phyloP scores from a whole-genome alignment of 2,888 invertebrate species.

The Lacanobia oleracea region DNA sequence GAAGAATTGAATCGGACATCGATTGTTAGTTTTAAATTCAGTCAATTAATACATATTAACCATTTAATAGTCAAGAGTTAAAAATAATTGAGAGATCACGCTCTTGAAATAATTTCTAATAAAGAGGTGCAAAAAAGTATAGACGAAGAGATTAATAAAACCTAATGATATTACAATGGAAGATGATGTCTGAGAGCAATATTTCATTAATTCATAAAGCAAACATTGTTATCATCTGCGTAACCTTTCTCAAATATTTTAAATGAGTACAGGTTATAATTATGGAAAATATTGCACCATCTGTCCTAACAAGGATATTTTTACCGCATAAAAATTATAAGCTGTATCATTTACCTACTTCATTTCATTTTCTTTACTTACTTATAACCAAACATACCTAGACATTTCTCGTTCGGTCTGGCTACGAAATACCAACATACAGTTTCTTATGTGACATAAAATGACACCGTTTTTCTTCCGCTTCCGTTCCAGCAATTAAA shows the following conservation, averaged over 20 bases:
- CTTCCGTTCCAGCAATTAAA: constrained; percentile 66
- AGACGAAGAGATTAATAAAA: background rate
- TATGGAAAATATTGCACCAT: background rate
- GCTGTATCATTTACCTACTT: no score
- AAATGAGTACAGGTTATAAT: background rate
- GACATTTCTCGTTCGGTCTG: constrained; percentile 25
- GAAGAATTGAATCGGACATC: background rate
- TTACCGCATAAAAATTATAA: constrained; percentile 1
- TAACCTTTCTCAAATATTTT: background rate
- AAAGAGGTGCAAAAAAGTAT: background rate
- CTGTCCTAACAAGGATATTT: background rate
- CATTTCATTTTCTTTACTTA: background rate
- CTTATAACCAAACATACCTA: background rate
- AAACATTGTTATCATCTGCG: background rate
- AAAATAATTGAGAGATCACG: background rate
- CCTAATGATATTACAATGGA: background rate
- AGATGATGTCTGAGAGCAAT: background rate
- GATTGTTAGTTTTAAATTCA: background rate
- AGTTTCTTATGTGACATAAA: constrained; percentile 34
- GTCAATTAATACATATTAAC: background rate
- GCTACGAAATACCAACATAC: constrained; percentile 3
- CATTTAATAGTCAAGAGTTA: background rate
- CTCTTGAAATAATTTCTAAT: background rate
- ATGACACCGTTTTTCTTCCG: constrained; percentile 58
- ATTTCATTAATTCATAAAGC: background rate